Percentiles rank a stretch among this genome's conserved stretches.
These are phyloP conservation scores for Diceros bicornis DNA, from an alignment of 2,797 vertebrate genomes.

Conservation along the genomic window DNA sequence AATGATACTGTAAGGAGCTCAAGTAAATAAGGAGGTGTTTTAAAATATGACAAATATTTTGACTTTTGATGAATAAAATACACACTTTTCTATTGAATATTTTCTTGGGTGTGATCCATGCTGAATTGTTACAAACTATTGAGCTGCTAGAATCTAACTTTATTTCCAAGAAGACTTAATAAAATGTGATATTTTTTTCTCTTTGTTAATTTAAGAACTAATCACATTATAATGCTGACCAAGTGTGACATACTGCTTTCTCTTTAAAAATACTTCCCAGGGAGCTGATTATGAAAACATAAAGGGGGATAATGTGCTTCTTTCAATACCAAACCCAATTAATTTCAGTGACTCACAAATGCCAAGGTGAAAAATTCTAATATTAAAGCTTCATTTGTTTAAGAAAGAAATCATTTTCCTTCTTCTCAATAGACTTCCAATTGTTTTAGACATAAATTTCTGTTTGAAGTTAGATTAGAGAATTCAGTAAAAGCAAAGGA, in stretches of 20 bases:
- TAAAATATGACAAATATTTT: conserved; percentile 48
- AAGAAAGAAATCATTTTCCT: conserved; percentile 64
- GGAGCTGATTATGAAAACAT: conserved; percentile 73
- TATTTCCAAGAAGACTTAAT: conserved; percentile 65
- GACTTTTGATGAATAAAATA: conserved; percentile 44
- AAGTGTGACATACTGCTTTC: conserved; percentile 72
- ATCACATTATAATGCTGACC: conserved; percentile 74
- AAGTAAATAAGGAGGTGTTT: conserved; percentile 14
- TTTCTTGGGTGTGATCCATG: not conserved
- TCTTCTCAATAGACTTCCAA: conserved; percentile 49
- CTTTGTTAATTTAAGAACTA: conserved; percentile 75
- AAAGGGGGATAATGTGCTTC: conserved; percentile 67
- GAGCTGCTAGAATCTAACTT: conserved; percentile 53
- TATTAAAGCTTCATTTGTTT: conserved; percentile 76
- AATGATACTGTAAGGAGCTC: not conserved
- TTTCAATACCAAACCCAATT: conserved; percentile 77
- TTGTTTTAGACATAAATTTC: conserved; percentile 58
- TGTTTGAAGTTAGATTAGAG: conserved; percentile 55
- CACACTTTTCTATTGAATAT: not conserved
- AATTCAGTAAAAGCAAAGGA: conserved; percentile 55
- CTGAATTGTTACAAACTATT: conserved; percentile 44
- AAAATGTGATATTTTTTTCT: conserved; percentile 63
- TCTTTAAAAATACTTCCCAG: conserved; percentile 74
- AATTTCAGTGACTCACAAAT: conserved; percentile 81
- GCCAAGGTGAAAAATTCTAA: conserved; percentile 73